Conservation (phyloP, 1,140 invertebrate species). For the Temnothorax nylanderi region DNA sequence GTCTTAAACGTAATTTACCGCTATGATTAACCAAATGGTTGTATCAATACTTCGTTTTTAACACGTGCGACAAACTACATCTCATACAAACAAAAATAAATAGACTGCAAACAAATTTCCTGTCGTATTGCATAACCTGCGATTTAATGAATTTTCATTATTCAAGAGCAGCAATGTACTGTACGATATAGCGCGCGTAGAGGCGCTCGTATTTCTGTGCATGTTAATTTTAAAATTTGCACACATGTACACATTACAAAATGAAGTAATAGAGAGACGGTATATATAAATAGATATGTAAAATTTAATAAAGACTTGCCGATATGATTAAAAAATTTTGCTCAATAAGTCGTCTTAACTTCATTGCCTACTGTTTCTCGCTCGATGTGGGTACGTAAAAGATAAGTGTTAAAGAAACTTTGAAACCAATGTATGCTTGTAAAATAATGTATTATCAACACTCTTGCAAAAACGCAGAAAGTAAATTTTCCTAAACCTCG, state of each 20-base stretch:
- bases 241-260: slow-evolving; percentile 15
- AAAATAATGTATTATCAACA: slow-evolving; percentile 50
- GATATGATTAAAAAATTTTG: slow-evolving; percentile 38
- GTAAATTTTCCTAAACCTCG: background rate
- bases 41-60: slow-evolving; percentile 1
- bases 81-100: slow-evolving; percentile 33
- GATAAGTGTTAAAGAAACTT: too few relatives aligned
- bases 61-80: background rate
- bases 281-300: slow-evolving; percentile 28
- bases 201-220: slow-evolving; percentile 10
- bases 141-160: background rate
- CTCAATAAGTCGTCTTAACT: background rate
- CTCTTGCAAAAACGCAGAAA: background rate
- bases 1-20: background rate
- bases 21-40: background rate
- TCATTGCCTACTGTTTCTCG: background rate
- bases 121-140: background rate
- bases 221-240: slow-evolving; percentile 13
- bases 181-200: background rate
- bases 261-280: slow-evolving; percentile 38
- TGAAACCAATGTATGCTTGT: background rate
- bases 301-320: slow-evolving; percentile 57
- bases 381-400: background rate
- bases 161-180: slow-evolving; percentile 5
- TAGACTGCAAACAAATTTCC: slow-evolving; percentile 19